A percentile compares a stretch with the other conserved stretches of the same genome.
Evolutionary conservation across 2,888 invertebrate species (phyloP).

Genomic region (Sinohyriopsis cumingii): DNA sequence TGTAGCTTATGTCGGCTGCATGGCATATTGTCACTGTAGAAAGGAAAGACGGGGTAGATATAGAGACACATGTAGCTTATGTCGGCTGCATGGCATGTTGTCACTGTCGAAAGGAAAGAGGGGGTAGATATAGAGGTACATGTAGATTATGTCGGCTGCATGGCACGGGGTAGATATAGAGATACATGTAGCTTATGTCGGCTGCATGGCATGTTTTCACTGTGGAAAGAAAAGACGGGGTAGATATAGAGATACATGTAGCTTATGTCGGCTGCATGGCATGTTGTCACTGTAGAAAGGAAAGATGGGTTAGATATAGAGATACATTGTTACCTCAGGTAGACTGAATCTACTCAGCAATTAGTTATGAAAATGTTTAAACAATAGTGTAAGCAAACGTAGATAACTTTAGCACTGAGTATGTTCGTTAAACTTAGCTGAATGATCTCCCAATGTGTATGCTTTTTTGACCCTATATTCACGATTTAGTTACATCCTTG

Average conservation of each 20-base stretch:
- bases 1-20: constrained; percentile 2
- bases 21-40: neutral
- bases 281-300: neutral
- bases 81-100: neutral
- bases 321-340: too few species aligned
- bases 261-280: neutral
- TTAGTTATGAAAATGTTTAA: too few species aligned
- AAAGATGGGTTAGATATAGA: neutral
- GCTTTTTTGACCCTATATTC: too few species aligned
- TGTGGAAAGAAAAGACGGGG: neutral
- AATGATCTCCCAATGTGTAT: too few species aligned
- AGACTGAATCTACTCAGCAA: too few species aligned
- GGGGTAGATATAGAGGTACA: neutral
- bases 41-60: neutral
- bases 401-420: too few species aligned
- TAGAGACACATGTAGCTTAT: constrained; percentile 1
- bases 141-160: constrained; percentile 2
- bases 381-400: too few species aligned
- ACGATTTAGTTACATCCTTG: too few species aligned
- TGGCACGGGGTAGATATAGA: too few species aligned
- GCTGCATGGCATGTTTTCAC: neutral
- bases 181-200: constrained; percentile 4
- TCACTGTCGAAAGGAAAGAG: neutral
- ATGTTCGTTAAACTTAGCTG: too few species aligned
- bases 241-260: constrained; percentile 2